phyloP scores from a whole-genome alignment of 2,888 invertebrate genomes.

The Phaonia tiefii region DNA sequence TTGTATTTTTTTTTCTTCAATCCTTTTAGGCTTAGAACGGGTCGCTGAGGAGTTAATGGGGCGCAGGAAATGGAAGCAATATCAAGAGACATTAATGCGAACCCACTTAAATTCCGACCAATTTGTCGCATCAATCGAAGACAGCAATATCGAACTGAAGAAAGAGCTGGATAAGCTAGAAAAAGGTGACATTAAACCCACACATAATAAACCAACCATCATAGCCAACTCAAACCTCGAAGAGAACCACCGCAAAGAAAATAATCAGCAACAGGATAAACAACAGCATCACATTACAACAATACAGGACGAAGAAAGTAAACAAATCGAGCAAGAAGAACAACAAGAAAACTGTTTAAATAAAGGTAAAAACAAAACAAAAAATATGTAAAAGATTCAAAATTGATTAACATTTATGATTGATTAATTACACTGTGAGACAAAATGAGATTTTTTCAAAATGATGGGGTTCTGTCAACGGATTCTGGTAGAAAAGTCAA shows the following conservation, averaged over 20 bases:
- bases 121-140: constrained; percentile 69
- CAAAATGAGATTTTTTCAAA: too few species aligned
- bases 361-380: constrained; percentile 7
- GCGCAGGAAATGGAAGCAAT: constrained; percentile 97
- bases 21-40: constrained; percentile 92
- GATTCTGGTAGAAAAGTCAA: too few species aligned
- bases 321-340: constrained; percentile 27
- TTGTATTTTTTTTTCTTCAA: constrained; percentile 30
- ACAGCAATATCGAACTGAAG: constrained; percentile 74
- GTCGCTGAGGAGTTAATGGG: constrained; percentile 98
- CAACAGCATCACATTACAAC: constrained; percentile 70
- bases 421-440: too few species aligned
- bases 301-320: constrained; percentile 52
- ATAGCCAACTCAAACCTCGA: constrained; percentile 65
- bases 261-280: constrained; percentile 80
- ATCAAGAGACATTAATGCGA: constrained; percentile 88
- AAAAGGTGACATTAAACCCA: constrained; percentile 49
- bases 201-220: constrained; percentile 21
- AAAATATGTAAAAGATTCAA: too few species aligned
- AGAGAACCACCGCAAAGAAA: constrained; percentile 80
- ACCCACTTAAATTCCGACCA: constrained; percentile 79
- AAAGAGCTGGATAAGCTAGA: constrained; percentile 65
- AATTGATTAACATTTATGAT: too few species aligned
- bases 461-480: too few species aligned
- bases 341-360: constrained; percentile 22